Conservation (phyloP, 2,113 vertebrate genomes). For the Nycticorax nycticorax region DNA sequence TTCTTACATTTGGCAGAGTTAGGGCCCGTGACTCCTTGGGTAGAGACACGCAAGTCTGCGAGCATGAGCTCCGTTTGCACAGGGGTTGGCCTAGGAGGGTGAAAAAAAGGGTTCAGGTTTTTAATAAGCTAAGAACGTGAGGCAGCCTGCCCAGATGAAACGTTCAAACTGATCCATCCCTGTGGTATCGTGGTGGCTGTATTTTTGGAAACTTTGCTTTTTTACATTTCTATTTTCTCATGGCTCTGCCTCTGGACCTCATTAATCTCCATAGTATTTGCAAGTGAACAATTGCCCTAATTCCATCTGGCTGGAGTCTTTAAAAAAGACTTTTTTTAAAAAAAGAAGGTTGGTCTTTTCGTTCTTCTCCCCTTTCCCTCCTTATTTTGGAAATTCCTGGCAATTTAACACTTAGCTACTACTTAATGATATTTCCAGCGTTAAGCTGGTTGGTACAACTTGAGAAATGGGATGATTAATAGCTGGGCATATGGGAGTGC, state of each 20-base stretch:
- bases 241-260: constrained; percentile 71
- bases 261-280: constrained; percentile 77
- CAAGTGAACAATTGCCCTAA: constrained; percentile 80
- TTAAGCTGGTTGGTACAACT: constrained; percentile 70
- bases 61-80: neutral
- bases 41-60: neutral
- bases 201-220: constrained; percentile 77
- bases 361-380: constrained; percentile 59
- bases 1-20: neutral
- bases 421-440: constrained; percentile 77
- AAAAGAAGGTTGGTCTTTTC: constrained; percentile 6
- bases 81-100: neutral
- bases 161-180: constrained; percentile 67
- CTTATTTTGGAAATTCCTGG: constrained; percentile 72
- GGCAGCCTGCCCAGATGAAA: constrained; percentile 69
- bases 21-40: neutral
- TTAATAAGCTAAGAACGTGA: constrained; percentile 57
- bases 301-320: constrained; percentile 68
- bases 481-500: constrained; percentile 63
- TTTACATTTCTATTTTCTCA: constrained; percentile 74
- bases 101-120: constrained; percentile 6
- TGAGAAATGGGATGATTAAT: constrained; percentile 70
- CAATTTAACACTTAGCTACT: constrained; percentile 74
- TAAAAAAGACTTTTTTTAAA: neutral
- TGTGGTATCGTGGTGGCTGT: constrained; percentile 62